Base-by-base conservation (phyloP, 2,888 invertebrate species). In the Ypsolopha sequella region DNA sequence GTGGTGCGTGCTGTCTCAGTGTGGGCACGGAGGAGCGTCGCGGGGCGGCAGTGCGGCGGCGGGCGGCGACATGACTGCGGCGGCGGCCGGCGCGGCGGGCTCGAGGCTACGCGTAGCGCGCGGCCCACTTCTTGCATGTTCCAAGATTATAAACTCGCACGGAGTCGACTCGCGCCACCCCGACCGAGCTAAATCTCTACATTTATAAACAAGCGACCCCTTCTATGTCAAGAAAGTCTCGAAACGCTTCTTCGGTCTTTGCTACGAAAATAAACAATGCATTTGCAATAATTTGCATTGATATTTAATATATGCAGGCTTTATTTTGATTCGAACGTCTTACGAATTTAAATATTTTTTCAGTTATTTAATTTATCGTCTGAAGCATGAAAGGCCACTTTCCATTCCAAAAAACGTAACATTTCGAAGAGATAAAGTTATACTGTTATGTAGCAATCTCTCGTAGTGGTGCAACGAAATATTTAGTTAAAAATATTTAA, bases 51-150 rank as follows among this genome's bases (percentile, higher is more conserved):
- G 84, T 80, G 74, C 78, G 80, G 76, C 72, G 68, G 80, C 79
- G 77, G 77, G 82, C 81, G 82, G 84, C 82, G 82, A 80, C 74
- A 77, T 71, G 71, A 66, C 72, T 78, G 79, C 82, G 80, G 80
- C 75, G 73, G 24, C 41, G 50, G 44, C 36, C 52, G 43, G 39
- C 38, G 38, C 51, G 46, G 44, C 53, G 43, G n/a, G 38, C 4
- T 24, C 4, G 24, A 4, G 43, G 48, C 48, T 36, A 38, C 35
- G 9, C 51, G 38, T 36, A n/a, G 13, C 36, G 36, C 67, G 63
- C 68, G 70, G 76, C 76, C 78, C 73, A 74, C 67, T 77, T 79
- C 82, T 82, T 79, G 84, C 84, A 84, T 84, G 85, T 72, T 79
- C 69, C 70, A 61, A 68, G 78, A 81, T 78, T 81, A 85, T 85